Evolutionary conservation across 2,888 invertebrate genomes (phyloP).

Genomic region (Antheraea assamensis): DNA sequence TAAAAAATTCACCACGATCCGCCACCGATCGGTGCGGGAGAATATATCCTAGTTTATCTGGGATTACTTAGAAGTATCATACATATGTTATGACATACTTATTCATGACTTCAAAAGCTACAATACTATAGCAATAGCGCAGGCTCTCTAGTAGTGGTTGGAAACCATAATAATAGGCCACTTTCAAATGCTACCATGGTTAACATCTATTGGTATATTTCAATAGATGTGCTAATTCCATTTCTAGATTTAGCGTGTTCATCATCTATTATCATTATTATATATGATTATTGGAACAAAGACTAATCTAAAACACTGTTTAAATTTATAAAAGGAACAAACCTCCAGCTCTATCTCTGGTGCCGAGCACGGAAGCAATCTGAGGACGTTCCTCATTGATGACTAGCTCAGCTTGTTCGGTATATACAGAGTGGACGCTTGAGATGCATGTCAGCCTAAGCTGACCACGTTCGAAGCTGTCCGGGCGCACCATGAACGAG

Average conservation of each 20-base stretch:
- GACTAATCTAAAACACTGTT: neutral
- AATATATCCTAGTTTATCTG: neutral
- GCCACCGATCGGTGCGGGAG: conserved; percentile 22
- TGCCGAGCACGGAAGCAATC: conserved; percentile 88
- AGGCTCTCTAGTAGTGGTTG: too few relatives aligned
- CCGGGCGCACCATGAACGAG: conserved; percentile 81
- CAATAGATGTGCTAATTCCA: neutral
- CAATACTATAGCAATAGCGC: too few relatives aligned
- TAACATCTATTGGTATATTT: too few relatives aligned
- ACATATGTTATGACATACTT: too few relatives aligned
- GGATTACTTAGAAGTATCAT: neutral
- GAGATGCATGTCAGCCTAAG: conserved; percentile 85
- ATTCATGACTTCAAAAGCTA: too few relatives aligned
- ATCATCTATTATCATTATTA: neutral
- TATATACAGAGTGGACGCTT: conserved; percentile 85
- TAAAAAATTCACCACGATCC: conserved; percentile 60
- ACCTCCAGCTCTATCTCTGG: conserved; percentile 83
- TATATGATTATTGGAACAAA: neutral
- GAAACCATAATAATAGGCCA: neutral
- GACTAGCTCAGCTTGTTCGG: conserved; percentile 82
- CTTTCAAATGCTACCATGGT: too few relatives aligned
- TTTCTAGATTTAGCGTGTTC: neutral
- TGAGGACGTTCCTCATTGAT: conserved; percentile 88
- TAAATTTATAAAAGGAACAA: conserved; percentile 22
- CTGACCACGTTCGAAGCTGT: conserved; percentile 85